phyloP scores from a whole-genome alignment of 2,888 invertebrate species.

The Lypha dubia region DNA sequence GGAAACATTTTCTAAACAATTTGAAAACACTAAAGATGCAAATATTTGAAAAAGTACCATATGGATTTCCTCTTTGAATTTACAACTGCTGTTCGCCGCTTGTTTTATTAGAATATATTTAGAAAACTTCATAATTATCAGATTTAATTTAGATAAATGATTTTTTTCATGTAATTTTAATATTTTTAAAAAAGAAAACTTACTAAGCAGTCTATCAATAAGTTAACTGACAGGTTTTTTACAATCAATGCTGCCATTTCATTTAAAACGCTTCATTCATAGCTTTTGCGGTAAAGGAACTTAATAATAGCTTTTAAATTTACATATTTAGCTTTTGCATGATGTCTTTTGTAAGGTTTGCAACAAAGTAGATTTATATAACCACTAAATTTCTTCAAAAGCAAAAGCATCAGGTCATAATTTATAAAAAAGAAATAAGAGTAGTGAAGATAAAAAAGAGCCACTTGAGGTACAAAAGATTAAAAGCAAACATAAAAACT shows the following conservation, averaged over 20 bases:
- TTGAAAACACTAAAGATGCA: no score
- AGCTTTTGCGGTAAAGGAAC: background rate
- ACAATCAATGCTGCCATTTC: background rate
- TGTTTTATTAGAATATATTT: no score
- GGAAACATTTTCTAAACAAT: no score
- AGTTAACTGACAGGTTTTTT: background rate
- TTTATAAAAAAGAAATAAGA: constrained; percentile 63
- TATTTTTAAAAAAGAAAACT: no score
- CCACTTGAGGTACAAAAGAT: constrained; percentile 73
- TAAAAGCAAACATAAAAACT: constrained; percentile 61
- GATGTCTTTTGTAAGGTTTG: background rate
- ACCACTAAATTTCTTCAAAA: constrained; percentile 46
- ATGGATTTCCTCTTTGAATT: no score
- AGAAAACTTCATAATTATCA: no score
- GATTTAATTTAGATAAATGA: no score
- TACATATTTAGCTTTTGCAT: background rate
- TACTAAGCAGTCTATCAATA: background rate
- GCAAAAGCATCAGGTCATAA: constrained; percentile 57
- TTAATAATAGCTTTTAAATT: background rate
- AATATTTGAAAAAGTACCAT: no score
- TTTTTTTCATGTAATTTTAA: no score
- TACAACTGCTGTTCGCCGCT: no score
- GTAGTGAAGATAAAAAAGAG: constrained; percentile 73
- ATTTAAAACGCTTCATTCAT: background rate
- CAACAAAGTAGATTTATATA: constrained; percentile 9